Evolutionary conservation across 2,888 invertebrate genomes (phyloP), one percentile per base, ranked within the genome.

Genomic region (Ophraella communa): DNA sequence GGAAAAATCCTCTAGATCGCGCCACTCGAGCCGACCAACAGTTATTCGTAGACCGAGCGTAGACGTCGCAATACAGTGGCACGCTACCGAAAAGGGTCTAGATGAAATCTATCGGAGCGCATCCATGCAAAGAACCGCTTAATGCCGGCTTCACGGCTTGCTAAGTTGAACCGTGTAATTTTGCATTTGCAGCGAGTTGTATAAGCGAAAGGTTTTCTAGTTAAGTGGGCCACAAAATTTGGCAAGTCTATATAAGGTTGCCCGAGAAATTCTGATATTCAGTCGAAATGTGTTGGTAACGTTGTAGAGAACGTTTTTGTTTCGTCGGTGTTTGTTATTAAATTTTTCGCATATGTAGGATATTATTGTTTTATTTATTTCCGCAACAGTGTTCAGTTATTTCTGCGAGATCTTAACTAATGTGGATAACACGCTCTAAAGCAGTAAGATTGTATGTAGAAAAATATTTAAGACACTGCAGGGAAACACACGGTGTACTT

Each of bases 191-290:
- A 78, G 79, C 80, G 80, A 78, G 78, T 82, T 82, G 81, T 80
- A 81, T 83, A 82, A 84, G 84, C 83, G 82, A 81, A 83, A 84
- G 84, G 84, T 85, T 86, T 86, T 86, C 85, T 86, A 85, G 86
- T 85, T 85, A 85, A 85, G 85, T 85, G 85, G 85, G 83, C 85
- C 85, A 86, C 85, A 83, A 86, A 86, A 85, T 86, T 85, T 83
- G 84, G 83, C 82, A 84, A 83, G 82, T 83, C 83, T 85, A 85
- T 85, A 85, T 85, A 85, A 85, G 83, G 84, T 80, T 80, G 75
- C 74, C 67, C 68, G 71, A 64, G 74, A 73, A 74, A 72, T 67
- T 72, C 75, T 71, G 71, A 68, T 73, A 75, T 73, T 78, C 79
- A 79, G 79, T 79, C 66, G 73, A 73, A 72, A 71, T 71, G 68